These are phyloP conservation scores for Lottia gigantea DNA, from an alignment of 2,888 invertebrate species.

Conservation along the genomic window DNA sequence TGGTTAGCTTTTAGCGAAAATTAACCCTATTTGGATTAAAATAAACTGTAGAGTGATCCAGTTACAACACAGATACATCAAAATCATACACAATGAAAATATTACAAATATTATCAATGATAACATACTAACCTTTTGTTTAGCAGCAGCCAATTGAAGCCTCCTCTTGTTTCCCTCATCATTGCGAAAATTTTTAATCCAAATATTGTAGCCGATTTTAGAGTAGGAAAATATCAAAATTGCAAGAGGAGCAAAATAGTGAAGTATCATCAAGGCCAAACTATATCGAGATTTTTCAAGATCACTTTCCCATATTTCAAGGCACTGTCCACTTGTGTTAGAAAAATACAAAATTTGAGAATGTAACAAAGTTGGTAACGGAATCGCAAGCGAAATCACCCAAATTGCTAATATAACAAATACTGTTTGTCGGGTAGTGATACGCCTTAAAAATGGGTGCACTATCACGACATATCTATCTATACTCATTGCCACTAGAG, in stretches of 20 bases:
- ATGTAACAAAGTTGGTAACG: constrained; percentile 82
- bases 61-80: no score
- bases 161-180: constrained; percentile 34
- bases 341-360: constrained; percentile 68
- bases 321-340: constrained; percentile 40
- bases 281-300: constrained; percentile 74
- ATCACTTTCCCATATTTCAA: constrained; percentile 40
- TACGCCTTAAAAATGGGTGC: constrained; percentile 84
- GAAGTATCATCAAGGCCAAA: constrained; percentile 80
- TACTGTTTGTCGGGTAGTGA: constrained; percentile 79
- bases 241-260: constrained; percentile 83
- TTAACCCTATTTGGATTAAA: no score
- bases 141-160: constrained; percentile 78
- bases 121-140: constrained; percentile 80
- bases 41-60: no score
- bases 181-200: constrained; percentile 78
- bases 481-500: constrained; percentile 87
- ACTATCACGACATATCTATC: constrained; percentile 90
- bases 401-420: constrained; percentile 79
- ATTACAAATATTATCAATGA: not conserved
- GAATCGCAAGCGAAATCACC: constrained; percentile 81
- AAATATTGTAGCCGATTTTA: constrained; percentile 85
- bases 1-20: no score
- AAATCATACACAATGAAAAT: no score
- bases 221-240: constrained; percentile 87